Conservation (phyloP, 1,140 invertebrate species). For the Saccostrea echinata region DNA sequence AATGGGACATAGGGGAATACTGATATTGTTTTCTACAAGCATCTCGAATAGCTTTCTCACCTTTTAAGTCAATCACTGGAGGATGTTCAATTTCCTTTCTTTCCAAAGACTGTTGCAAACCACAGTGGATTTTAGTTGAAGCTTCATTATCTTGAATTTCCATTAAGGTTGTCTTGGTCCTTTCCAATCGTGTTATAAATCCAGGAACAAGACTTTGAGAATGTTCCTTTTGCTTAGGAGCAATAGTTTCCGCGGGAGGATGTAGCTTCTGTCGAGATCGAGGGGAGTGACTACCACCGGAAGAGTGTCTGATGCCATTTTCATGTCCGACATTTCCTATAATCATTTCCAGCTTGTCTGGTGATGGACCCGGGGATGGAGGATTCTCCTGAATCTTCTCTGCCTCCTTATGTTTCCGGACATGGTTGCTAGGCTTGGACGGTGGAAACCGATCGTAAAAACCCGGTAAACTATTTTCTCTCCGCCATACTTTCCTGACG, state of each 20-base stretch:
- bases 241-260: constrained; percentile 57
- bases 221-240: constrained; percentile 61
- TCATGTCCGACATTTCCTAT: constrained; percentile 48
- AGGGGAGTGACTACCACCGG: constrained; percentile 49
- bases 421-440: constrained; percentile 40
- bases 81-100: constrained; percentile 59
- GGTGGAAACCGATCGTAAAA: constrained; percentile 55
- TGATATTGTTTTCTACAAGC: constrained; percentile 15
- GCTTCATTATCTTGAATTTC: constrained; percentile 63
- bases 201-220: constrained; percentile 64
- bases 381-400: not conserved
- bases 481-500: constrained; percentile 67
- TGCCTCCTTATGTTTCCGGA: constrained; percentile 37
- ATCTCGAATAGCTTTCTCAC: constrained; percentile 49
- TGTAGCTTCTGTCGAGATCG: constrained; percentile 59
- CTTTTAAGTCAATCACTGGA: constrained; percentile 59
- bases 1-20: constrained; percentile 9
- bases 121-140: constrained; percentile 52
- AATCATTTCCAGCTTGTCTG: constrained; percentile 54
- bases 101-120: constrained; percentile 52
- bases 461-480: constrained; percentile 64
- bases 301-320: not conserved
- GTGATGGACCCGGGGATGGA: constrained; percentile 27
- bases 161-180: constrained; percentile 62
- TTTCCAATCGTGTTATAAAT: constrained; percentile 62